A percentile compares a stretch with the other conserved stretches of the same genome.
These are phyloP conservation scores for Paratilapia polleni DNA, from an alignment of 2,113 vertebrate genomes.

Conservation along the genomic window DNA sequence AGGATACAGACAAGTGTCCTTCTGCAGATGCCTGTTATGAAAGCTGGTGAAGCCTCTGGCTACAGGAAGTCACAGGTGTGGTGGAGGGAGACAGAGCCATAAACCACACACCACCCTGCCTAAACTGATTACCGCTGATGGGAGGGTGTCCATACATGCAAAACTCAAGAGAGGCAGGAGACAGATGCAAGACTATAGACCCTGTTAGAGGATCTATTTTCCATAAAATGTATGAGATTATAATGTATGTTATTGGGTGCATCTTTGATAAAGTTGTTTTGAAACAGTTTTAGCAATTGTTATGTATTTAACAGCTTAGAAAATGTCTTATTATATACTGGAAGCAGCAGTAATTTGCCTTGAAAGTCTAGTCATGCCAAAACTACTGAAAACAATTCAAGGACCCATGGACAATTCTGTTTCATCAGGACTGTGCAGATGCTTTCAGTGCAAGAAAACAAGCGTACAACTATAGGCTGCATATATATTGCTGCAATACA, in stretches of 20 bases:
- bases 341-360: background rate
- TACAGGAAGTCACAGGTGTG: slow-evolving; percentile 70
- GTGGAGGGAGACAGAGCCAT: slow-evolving; percentile 36
- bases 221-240: background rate
- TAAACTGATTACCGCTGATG: slow-evolving; percentile 46
- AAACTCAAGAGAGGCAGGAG: background rate
- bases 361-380: background rate
- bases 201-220: background rate
- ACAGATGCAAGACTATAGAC: background rate
- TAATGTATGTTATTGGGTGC: background rate
- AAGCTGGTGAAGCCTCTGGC: slow-evolving; percentile 54
- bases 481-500: background rate
- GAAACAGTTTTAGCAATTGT: background rate
- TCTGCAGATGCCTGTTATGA: slow-evolving; percentile 40
- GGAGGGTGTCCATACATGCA: background rate
- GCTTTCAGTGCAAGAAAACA: too few relatives aligned
- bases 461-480: too few relatives aligned
- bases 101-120: slow-evolving; percentile 46
- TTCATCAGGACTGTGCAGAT: too few relatives aligned
- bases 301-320: background rate
- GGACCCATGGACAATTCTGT: too few relatives aligned
- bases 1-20: background rate
- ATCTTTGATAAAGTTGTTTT: background rate
- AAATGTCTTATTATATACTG: background rate
- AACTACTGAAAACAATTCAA: background rate